Evolutionary conservation across 2,113 vertebrate species (phyloP).

Genomic region (Pollachius pollachius): DNA sequence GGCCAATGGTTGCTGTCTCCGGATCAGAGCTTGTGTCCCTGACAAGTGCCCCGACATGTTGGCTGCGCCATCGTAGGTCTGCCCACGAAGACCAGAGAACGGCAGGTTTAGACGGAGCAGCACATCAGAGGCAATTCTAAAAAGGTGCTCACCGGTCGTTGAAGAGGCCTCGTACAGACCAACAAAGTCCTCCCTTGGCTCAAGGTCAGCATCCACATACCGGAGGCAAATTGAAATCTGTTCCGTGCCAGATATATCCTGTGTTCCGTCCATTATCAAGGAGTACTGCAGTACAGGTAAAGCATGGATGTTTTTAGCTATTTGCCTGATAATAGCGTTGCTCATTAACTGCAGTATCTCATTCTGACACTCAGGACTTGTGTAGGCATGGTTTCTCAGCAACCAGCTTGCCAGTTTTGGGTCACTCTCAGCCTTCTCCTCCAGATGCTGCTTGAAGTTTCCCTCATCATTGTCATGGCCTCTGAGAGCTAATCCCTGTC

Average conservation of each 20-base stretch:
- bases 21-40: not conserved
- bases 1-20: not conserved
- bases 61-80: slow-evolving; percentile 11
- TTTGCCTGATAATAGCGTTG: too few relatives aligned
- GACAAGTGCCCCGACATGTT: slow-evolving; percentile 3
- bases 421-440: too few relatives aligned
- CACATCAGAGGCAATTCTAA: not conserved
- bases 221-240: not conserved
- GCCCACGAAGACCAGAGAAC: not conserved
- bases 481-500: too few relatives aligned
- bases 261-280: slow-evolving; percentile 1
- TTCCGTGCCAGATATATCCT: not conserved
- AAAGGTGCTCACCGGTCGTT: not conserved
- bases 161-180: not conserved
- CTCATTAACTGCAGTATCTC: too few relatives aligned
- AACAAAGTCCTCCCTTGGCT: not conserved
- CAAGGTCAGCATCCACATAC: not conserved
- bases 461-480: too few relatives aligned
- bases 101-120: not conserved
- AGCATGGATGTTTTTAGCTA: too few relatives aligned
- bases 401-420: too few relatives aligned
- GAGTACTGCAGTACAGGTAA: not conserved
- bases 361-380: too few relatives aligned
- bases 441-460: too few relatives aligned
- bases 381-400: too few relatives aligned